Conservation (phyloP, 1,140 invertebrate species). For the Drosophila fuyamai region DNA sequence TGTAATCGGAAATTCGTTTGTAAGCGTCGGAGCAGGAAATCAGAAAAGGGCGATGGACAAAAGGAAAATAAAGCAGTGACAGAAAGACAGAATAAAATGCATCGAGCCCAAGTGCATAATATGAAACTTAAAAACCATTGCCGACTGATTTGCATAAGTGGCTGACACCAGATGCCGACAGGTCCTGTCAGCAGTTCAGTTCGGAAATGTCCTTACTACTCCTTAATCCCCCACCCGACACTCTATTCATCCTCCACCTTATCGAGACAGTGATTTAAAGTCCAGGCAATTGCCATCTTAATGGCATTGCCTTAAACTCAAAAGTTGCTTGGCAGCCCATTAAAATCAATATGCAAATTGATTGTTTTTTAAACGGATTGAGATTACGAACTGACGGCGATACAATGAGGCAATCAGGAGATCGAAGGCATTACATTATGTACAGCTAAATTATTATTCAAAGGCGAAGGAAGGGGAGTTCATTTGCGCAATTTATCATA, state of each 20-base stretch:
- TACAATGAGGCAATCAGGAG: slow-evolving; percentile 27
- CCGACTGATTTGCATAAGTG: slow-evolving; percentile 78
- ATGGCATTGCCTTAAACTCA: slow-evolving; percentile 15
- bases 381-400: slow-evolving; percentile 21
- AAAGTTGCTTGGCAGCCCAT: slow-evolving; percentile 14
- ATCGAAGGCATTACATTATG: slow-evolving; percentile 24
- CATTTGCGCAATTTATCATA: background rate
- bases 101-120: slow-evolving; percentile 56
- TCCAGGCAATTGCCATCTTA: slow-evolving; percentile 7
- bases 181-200: slow-evolving; percentile 23
- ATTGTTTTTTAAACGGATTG: slow-evolving; percentile 46
- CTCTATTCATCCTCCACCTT: slow-evolving; percentile 10
- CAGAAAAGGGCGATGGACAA: slow-evolving; percentile 2
- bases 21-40: slow-evolving; percentile 46
- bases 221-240: background rate
- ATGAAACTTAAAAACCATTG: slow-evolving; percentile 73
- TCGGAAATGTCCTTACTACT: background rate
- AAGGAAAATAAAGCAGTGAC: slow-evolving; percentile 4
- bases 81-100: slow-evolving; percentile 7
- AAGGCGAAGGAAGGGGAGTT: background rate
- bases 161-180: slow-evolving; percentile 57
- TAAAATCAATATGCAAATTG: slow-evolving; percentile 37
- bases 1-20: slow-evolving; percentile 78
- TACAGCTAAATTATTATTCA: slow-evolving; percentile 6
- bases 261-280: slow-evolving; percentile 24